Evolutionary conservation across 2,113 vertebrate species (phyloP), one percentile per base, ranked within the genome.

Genomic region (Cyprinus carpio): DNA sequence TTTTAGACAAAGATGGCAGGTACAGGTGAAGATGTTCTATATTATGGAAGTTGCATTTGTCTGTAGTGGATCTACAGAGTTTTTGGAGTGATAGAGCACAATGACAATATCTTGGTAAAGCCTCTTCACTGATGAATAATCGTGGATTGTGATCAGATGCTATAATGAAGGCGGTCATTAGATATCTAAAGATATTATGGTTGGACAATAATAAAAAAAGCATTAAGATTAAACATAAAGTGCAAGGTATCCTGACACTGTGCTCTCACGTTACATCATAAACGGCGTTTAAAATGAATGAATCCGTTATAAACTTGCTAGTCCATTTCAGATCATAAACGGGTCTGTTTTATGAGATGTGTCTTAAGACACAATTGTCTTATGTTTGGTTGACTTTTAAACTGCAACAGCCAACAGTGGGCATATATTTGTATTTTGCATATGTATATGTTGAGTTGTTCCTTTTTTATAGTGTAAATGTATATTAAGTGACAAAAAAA

Each of bases 1-100:
- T 87, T 11, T 75, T 88, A 51, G 83, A 89, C 15, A 84, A 75
- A 84, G 91, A 91, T 43, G 46, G 46, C 49, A 54, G 20, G 40
- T 85, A 83, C 69, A 83, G 74, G 81, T 85, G 69, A 88, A 82
- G 4, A 15, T 58, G 11, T 51, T 27, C 20, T 49, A 27, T 27
- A 43, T 18, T 75, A 46, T 75, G 7, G 37, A 40, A 11, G 1
- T 8, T 75, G n/a, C 37, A 49, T 49, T 75, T 15, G 6, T 49
- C n/a, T 75, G 40, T 49, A 75, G n/a, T 75, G 37, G 43, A 49
- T 75, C 43, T 75, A 49, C 72, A 27, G 40, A 46, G n/a, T 75
- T 75, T 27, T 43, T 2, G 0, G 23, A 27, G 43, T 4, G 54
- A 20, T 1, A 0, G 34, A 62, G 5, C 34, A 29, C 37, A 69